A percentile compares a stretch with the other conserved stretches of the same genome.
phyloP scores from a whole-genome alignment of 2,888 invertebrate species.

The Spodoptera exigua region DNA sequence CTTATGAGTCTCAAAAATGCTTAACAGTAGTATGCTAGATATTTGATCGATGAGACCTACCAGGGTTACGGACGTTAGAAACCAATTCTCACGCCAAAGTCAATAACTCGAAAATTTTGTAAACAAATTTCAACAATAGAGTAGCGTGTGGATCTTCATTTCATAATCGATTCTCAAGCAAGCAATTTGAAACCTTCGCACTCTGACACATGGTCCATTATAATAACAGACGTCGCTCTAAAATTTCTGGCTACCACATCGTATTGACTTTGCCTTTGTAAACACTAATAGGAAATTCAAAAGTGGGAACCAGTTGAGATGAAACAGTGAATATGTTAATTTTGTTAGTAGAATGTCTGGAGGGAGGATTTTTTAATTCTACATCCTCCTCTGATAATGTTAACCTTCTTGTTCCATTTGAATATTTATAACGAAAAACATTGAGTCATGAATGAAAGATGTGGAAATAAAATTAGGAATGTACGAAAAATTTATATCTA shows the following conservation, averaged over 20 bases:
- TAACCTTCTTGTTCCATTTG: constrained; percentile 37
- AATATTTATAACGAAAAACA: constrained; percentile 39
- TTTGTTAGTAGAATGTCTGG: constrained; percentile 71
- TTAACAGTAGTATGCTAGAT: constrained; percentile 83
- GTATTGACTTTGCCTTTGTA: constrained; percentile 87
- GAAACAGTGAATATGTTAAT: constrained; percentile 88
- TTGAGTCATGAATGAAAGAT: constrained; percentile 26
- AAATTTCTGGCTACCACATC: constrained; percentile 78
- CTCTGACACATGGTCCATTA: constrained; percentile 53
- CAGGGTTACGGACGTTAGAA: constrained; percentile 84
- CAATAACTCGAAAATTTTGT: constrained; percentile 83
- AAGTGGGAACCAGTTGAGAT: constrained; percentile 86
- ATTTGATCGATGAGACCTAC: constrained; percentile 84
- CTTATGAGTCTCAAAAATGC: constrained; percentile 62
- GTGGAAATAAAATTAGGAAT: constrained; percentile 12
- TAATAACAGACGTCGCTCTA: constrained; percentile 59
- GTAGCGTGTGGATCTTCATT: constrained; percentile 76
- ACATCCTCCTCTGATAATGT: constrained; percentile 52
- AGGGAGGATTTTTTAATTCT: constrained; percentile 60
- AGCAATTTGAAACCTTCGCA: constrained; percentile 55
- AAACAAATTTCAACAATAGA: constrained; percentile 85
- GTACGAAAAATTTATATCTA: not conserved
- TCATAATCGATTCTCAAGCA: constrained; percentile 63
- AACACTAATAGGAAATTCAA: constrained; percentile 88
- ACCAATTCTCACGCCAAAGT: constrained; percentile 88